A percentile compares a stretch with the other conserved stretches of the same genome.
Conservation (phyloP, 2,888 invertebrate genomes). For the Synanthedon formicaeformis region DNA sequence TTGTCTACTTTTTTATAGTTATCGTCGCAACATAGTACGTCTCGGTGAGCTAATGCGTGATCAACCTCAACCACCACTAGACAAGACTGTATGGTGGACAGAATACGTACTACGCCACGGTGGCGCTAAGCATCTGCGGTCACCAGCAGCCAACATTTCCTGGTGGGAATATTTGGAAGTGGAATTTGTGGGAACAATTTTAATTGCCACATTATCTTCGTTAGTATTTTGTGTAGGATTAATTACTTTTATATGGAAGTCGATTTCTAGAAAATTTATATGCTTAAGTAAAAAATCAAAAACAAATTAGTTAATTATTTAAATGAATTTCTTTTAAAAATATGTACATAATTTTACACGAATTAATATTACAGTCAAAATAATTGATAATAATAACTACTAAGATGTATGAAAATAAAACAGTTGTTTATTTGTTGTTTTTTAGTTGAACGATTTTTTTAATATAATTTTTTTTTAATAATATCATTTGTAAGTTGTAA, state of each 20-base stretch:
- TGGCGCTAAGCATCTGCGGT: constrained; percentile 40
- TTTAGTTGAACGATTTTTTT: too few species aligned
- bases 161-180: constrained; percentile 22
- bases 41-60: constrained; percentile 12
- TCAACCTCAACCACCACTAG: constrained; percentile 15
- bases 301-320: neutral
- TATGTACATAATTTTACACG: too few species aligned
- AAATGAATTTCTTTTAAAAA: too few species aligned
- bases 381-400: too few species aligned
- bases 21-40: constrained; percentile 15
- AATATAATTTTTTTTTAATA: too few species aligned
- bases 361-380: too few species aligned
- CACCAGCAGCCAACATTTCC: constrained; percentile 29
- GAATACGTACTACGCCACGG: constrained; percentile 50
- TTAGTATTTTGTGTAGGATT: neutral
- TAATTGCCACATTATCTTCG: neutral
- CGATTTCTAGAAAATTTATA: neutral
- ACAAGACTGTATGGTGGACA: constrained; percentile 58
- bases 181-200: constrained; percentile 11
- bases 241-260: neutral
- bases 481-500: too few species aligned
- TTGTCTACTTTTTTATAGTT: constrained; percentile 10
- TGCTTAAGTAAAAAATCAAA: neutral
- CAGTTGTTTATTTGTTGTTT: too few species aligned
- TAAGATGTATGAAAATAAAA: too few species aligned